These are phyloP conservation scores for Arion vulgaris DNA, from an alignment of 1,140 invertebrate genomes.

Conservation along the genomic window DNA sequence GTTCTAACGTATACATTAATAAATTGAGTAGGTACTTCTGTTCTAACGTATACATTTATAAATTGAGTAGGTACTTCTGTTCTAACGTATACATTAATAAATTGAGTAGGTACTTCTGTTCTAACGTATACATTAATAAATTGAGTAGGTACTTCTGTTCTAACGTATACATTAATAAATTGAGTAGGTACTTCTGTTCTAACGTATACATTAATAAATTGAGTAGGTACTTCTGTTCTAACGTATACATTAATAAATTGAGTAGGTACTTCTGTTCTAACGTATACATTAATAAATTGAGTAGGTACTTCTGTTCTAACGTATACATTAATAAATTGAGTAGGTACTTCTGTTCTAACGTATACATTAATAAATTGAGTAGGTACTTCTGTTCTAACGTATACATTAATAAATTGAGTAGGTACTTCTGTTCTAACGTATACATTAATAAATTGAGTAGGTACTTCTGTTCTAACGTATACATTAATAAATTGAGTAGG, in stretches of 20 bases:
- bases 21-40: background rate
- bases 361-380: background rate
- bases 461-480: background rate
- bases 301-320: too few species aligned
- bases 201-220: too few species aligned
- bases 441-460: background rate
- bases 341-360: too few species aligned
- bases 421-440: background rate
- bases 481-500: background rate
- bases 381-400: background rate
- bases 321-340: background rate
- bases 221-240: too few species aligned
- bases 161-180: too few species aligned
- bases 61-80: too few species aligned
- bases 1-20: background rate
- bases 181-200: too few species aligned
- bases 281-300: too few species aligned
- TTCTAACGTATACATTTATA: background rate
- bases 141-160: too few species aligned
- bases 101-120: background rate
- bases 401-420: background rate
- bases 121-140: too few species aligned
- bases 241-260: too few species aligned
- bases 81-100: background rate
- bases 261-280: too few species aligned